phyloP scores from a whole-genome alignment of 2,113 vertebrate species.

The Aramus guarauna region DNA sequence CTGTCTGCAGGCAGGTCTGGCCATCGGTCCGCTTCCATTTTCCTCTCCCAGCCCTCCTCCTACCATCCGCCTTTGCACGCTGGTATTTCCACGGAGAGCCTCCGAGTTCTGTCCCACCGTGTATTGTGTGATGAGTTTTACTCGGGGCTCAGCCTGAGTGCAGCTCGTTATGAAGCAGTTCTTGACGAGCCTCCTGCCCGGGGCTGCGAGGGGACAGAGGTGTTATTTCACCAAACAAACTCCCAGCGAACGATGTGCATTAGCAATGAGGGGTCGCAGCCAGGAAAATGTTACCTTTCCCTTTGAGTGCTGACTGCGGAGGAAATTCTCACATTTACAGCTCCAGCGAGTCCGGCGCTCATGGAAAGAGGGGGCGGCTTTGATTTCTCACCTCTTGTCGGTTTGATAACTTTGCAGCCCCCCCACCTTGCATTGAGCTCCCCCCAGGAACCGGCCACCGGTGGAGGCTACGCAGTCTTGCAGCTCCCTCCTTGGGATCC shows the following conservation, averaged over 20 bases:
- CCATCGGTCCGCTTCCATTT: not conserved
- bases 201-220: conserved; percentile 71
- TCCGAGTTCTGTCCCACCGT: rapidly evolving
- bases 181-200: conserved; percentile 56
- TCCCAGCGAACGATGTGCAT: conserved; percentile 63
- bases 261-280: conserved; percentile 74
- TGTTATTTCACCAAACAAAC: conserved; percentile 83
- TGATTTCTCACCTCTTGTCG: not conserved
- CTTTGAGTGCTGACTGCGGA: conserved; percentile 78
- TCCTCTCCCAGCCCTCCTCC: not conserved
- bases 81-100: rapidly evolving
- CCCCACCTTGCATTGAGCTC: not conserved
- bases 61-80: not conserved
- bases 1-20: not conserved
- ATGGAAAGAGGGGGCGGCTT: conserved; percentile 50
- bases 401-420: not conserved
- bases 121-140: not conserved
- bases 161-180: conserved; percentile 60
- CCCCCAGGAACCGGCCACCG: not conserved
- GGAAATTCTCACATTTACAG: conserved; percentile 83
- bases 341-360: conserved; percentile 59
- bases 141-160: not conserved
- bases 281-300: conserved; percentile 86
- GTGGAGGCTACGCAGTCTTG: not conserved
- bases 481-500: not conserved